Conservation (phyloP, 2,888 invertebrate genomes). For the Hyposoter didymator region DNA sequence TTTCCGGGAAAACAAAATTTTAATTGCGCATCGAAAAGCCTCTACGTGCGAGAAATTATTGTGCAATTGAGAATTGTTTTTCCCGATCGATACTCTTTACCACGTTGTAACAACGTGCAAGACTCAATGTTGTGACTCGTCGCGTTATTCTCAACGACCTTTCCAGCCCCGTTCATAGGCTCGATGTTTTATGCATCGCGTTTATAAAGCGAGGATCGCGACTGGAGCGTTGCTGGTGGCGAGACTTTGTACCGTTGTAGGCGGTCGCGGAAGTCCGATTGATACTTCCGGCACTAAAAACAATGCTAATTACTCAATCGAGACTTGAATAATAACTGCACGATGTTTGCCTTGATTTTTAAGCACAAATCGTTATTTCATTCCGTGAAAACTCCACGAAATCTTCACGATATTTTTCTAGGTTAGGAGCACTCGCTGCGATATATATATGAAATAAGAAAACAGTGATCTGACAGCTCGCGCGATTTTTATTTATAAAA, state of each 20-base stretch:
- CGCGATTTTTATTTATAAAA: no score
- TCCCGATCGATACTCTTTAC: conserved; percentile 35
- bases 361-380: neutral
- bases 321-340: neutral
- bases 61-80: conserved; percentile 7
- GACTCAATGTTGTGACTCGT: conserved; percentile 5
- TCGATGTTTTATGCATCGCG: neutral
- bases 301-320: neutral
- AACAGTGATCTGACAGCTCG: no score
- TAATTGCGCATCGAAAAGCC: neutral
- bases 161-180: neutral
- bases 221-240: neutral
- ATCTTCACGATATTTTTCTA: no score
- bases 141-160: neutral
- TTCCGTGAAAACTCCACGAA: neutral
- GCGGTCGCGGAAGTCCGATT: neutral
- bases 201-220: neutral
- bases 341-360: neutral
- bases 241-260: neutral
- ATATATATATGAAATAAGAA: no score
- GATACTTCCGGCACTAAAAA: neutral
- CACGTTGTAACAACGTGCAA: conserved; percentile 17
- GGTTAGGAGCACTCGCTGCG: no score
- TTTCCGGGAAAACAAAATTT: neutral
- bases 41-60: conserved; percentile 3